Base-by-base conservation (phyloP, 2,113 vertebrate genomes). In the Calonectris borealis region DNA sequence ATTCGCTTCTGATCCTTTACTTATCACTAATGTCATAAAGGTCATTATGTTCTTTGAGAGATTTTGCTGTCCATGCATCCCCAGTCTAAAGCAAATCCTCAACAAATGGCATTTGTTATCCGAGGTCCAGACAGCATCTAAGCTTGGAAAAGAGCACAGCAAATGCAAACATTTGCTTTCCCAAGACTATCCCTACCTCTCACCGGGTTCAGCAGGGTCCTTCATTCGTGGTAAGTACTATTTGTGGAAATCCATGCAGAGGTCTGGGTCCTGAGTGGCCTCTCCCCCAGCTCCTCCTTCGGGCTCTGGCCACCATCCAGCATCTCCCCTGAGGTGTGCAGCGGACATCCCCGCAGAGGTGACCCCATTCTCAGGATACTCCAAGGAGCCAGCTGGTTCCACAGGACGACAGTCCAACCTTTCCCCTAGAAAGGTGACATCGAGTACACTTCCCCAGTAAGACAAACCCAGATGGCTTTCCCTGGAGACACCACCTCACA, bases 171-270 rank as follows among this genome's bases (percentile, higher is more conserved):
- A 13, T 10, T 54, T 0, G 1, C 11, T 46, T 82, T 66, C 48
- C 42, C 29, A 73, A 83, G 49, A 19, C 6, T 68, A 54, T 21
- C 21, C 1, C 1, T 26, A 46, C 25, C 4, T 54, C 52, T 46
- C 21, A 58, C 12, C 8, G 72, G 70, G 38, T 85, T 44, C 65
- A 79, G 61, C 60, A 62, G 6, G 9, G 13, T 60, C 13, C 7
- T 57, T 48, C 62, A 31, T 12, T 27, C 2, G 2, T 0, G 0
- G 5, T 4, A 83, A 51, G 21, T 6, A 70, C 10, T 49, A 18
- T 13, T 31, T 48, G 34, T 57, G 24, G 51, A 79, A 95, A 93
- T 14, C 24, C 38, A 32, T 4, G 0, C 3, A n/a, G 12, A 44
- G 26, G 14, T 68, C 66, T 42, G 36, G 16, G 44, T 52, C 29